phyloP scores from a whole-genome alignment of 2,888 invertebrate genomes.

The Nemotelus nigrinus region DNA sequence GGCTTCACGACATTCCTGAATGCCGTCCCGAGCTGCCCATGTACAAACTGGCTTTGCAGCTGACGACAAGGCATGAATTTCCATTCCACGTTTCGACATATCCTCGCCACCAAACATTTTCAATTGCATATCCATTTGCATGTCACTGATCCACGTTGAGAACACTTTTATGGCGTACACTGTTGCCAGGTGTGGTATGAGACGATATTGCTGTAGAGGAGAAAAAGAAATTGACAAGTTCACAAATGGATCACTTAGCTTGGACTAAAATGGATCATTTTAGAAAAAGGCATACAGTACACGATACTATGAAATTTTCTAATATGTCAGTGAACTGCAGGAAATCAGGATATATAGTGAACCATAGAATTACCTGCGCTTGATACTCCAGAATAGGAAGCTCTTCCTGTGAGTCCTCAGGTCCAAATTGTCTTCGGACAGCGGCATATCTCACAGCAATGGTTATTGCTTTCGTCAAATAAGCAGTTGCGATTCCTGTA shows the following conservation, averaged over 20 bases:
- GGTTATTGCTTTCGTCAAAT: constrained; percentile 77
- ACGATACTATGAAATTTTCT: no score
- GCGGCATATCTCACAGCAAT: constrained; percentile 90
- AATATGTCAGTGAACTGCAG: no score
- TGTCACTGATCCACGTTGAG: constrained; percentile 68
- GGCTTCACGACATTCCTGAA: constrained; percentile 85
- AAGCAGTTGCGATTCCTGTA: constrained; percentile 67
- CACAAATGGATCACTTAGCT: no score
- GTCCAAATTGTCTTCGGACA: constrained; percentile 88
- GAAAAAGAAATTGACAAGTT: not conserved
- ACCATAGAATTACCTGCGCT: constrained; percentile 71
- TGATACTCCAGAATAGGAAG: constrained; percentile 92
- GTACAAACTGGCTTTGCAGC: constrained; percentile 74
- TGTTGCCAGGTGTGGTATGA: constrained; percentile 79
- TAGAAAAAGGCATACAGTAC: no score
- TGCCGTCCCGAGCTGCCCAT: constrained; percentile 80
- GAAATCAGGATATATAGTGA: no score
- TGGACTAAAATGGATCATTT: no score
- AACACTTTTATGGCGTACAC: constrained; percentile 73
- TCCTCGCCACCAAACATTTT: constrained; percentile 65
- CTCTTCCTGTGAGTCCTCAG: constrained; percentile 72
- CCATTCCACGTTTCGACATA: constrained; percentile 67
- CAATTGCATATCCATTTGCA: constrained; percentile 66
- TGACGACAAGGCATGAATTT: constrained; percentile 74
- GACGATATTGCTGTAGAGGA: constrained; percentile 74